These are phyloP conservation scores for Lycophotia porphyrea DNA, from an alignment of 2,888 invertebrate genomes.

Conservation along the genomic window DNA sequence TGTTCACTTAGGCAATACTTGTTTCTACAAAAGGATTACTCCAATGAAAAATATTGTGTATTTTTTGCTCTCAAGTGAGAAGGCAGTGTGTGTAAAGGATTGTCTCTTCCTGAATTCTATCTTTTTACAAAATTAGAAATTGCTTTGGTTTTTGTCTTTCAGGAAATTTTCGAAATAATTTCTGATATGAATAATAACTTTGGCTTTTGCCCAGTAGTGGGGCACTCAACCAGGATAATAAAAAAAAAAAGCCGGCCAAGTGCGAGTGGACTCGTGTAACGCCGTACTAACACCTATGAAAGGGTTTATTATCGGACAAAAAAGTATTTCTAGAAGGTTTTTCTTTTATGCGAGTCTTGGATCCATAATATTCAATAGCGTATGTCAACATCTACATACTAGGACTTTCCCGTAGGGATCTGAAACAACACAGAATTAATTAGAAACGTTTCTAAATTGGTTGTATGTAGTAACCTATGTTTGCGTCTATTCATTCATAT, in stretches of 20 bases:
- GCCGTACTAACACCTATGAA: background rate
- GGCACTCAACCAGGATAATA: too few species aligned
- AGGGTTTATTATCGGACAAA: background rate
- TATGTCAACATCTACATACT: background rate
- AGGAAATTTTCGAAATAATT: background rate
- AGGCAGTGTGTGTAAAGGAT: background rate
- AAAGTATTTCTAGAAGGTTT: background rate
- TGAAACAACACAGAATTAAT: background rate
- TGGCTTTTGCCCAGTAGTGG: too few species aligned
- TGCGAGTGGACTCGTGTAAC: background rate
- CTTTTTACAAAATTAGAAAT: background rate
- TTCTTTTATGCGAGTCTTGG: background rate
- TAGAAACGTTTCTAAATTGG: background rate
- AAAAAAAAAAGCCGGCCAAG: too few species aligned
- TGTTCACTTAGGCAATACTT: slow-evolving; percentile 24
- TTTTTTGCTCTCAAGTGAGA: background rate
- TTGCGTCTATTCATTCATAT: background rate
- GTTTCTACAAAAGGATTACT: background rate
- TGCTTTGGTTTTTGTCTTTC: background rate
- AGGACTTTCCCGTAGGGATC: background rate
- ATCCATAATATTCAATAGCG: background rate
- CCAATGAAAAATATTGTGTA: background rate
- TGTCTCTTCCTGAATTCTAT: background rate
- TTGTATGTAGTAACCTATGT: background rate
- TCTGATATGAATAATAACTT: too few species aligned